Conservation (phyloP, 2,113 vertebrate species). For the Ophiodon elongatus region DNA sequence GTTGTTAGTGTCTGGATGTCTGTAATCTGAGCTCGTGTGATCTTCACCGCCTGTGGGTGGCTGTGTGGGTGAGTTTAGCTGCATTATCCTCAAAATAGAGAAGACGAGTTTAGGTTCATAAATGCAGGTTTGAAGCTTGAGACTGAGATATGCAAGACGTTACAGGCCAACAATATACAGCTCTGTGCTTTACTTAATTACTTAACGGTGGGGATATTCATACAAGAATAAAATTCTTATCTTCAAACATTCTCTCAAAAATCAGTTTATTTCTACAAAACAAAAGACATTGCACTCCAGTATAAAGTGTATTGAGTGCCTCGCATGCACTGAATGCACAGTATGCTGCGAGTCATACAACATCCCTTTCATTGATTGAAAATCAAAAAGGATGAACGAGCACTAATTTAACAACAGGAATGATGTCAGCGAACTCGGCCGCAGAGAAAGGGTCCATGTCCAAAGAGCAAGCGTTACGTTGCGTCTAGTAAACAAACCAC, state of each 20-base stretch:
- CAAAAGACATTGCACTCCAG: not conserved
- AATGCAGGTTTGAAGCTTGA: slow-evolving; percentile 30
- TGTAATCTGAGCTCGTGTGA: slow-evolving; percentile 33
- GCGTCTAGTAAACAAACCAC: no score
- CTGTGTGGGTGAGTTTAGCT: slow-evolving; percentile 40
- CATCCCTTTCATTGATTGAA: not conserved
- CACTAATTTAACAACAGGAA: no score
- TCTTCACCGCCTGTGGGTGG: slow-evolving; percentile 28
- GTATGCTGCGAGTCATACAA: not conserved
- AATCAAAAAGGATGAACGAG: not conserved
- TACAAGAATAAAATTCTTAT: not conserved
- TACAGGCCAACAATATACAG: not conserved
- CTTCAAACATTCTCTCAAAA: not conserved
- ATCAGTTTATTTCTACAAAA: no score
- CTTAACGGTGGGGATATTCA: not conserved
- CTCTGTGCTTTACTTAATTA: not conserved
- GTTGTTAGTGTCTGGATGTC: slow-evolving; percentile 22
- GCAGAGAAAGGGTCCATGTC: no score
- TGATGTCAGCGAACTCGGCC: no score
- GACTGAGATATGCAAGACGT: slow-evolving; percentile 10
- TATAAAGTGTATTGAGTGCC: not conserved
- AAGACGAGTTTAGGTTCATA: slow-evolving; percentile 27
- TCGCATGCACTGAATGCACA: not conserved
- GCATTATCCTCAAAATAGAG: slow-evolving; percentile 41
- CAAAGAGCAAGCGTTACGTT: no score